Base-by-base conservation (phyloP, 2,113 vertebrate genomes). In the Nannobrachium achirus region DNA sequence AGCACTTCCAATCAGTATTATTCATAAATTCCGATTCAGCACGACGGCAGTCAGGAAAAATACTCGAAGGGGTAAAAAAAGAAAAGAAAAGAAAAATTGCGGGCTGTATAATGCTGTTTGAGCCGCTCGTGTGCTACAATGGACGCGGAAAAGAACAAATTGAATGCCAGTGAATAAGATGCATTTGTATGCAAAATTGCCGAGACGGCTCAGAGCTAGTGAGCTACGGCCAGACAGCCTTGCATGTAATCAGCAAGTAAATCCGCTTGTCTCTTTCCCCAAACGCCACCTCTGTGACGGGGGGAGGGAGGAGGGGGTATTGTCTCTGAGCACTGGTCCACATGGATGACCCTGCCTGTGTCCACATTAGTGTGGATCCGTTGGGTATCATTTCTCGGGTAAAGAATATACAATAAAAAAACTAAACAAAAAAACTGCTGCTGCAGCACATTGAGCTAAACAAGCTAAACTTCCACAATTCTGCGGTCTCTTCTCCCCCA, bases 241-340 rank as follows among this genome's bases (percentile, higher is more conserved):
- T 62, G 83, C 78, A 83, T 56, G 79, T 86, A 86, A 89, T 89
- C 83, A 73, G 75, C 74, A 73, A 70, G 73, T 76, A 86, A 86
- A 86, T 86, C 75, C 56, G 48, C 81, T 69, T 33, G 65, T 81
- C 81, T 77, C 76, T 68, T 50, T n/a, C 46, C 25, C 16, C 10
- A 10, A 41, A 16, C 5, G 55, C 77, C 44, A 49, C 16, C 45
- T 45, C 58, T 66, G 39, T 4, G 33, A 38, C 10, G 41, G 69
- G 58, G 66, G 66, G 69, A 75, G 66, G 74, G 79, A 66, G 73
- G 39, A 10, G 48, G n/a, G 1, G 76, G 61, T 75, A 78, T 90
- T 88, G 82, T 90, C 80, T 90, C 71, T 46, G 77, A 73, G 83
- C 83, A 69, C 3, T 45, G 73, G 85, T 90, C 82, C 89, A 88